Base-by-base conservation (phyloP, 64 coral and sea anemone species). In the Porites lutea region DNA sequence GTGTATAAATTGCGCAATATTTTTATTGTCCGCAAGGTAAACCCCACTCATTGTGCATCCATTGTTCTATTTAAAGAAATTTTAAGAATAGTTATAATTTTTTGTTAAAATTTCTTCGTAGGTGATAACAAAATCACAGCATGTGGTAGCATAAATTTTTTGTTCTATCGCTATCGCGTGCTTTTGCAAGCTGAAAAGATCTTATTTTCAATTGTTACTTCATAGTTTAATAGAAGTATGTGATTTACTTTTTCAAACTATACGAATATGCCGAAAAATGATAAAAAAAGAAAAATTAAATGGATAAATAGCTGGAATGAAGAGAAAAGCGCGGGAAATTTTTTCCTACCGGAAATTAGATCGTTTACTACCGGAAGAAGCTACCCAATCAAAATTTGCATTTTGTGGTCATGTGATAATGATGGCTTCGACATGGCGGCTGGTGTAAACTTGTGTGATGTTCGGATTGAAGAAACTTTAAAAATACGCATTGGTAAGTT, bases 371-470 rank as follows among this genome's bases (percentile, higher is more conserved):
- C 81, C 81, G 81, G 81, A 84, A 84, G 62, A 61, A 2, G 18
- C 63, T 68, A 84, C 43, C 81, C 81, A 84, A 84, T 69, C 62
- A 84, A 84, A 84, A 84, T 67, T 84, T 84, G 48, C 81, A 84
- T 84, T 18, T 65, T 69, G 5, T 6, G 8, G 48, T 93, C 95
- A 96, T 80, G 87, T 96, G 95, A 90, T n/a, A 90, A 76, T 21
- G 73, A 96, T 96, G 95, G 91, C 92, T 89, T 88, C 87, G 95
- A 75, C 79, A 96, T 96, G 95, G 95, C 95, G 86, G 95, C 95
- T 77, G 91, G 95, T 85, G 95, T 86, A 78, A 96, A 85, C 72
- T 78, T 86, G 70, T 82, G 93, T 90, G 95, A 93, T 77, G 95
- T 96, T 19, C 77, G 95, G 62, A 80, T 93, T n/a, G 95, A 96